phyloP scores from a whole-genome alignment of 2,888 invertebrate species.

The Heliconius aoede region DNA sequence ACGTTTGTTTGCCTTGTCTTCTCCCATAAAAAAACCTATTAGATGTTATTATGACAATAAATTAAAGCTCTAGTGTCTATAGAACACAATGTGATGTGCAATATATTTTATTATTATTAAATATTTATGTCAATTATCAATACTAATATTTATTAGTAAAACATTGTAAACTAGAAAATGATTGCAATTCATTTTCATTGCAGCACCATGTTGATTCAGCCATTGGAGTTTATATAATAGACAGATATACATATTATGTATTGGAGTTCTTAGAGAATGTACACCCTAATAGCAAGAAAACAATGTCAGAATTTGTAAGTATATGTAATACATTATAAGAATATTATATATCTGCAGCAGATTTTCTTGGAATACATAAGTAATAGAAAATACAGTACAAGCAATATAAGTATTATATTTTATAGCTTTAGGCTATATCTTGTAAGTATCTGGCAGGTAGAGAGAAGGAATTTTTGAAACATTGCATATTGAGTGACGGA shows the following conservation, averaged over 20 bases:
- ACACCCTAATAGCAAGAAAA: slow-evolving; percentile 92
- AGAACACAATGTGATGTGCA: too few relatives aligned
- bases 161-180: neutral
- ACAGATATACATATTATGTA: slow-evolving; percentile 98
- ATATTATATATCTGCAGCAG: too few relatives aligned
- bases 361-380: too few relatives aligned
- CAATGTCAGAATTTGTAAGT: slow-evolving; percentile 97
- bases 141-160: neutral
- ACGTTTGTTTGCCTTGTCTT: too few relatives aligned
- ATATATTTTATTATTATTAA: neutral
- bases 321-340: slow-evolving; percentile 17
- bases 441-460: too few relatives aligned
- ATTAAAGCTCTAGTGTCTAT: too few relatives aligned
- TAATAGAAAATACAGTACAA: too few relatives aligned
- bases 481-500: neutral
- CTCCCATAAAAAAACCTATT: too few relatives aligned
- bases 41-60: too few relatives aligned
- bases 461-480: neutral
- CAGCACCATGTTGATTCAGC: slow-evolving; percentile 99
- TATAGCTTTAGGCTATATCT: too few relatives aligned
- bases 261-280: slow-evolving; percentile 97
- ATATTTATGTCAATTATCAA: neutral
- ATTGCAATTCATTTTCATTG: slow-evolving; percentile 20
- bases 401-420: too few relatives aligned
- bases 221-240: slow-evolving; percentile 99